Percentiles rank a stretch among this genome's conserved stretches.
Evolutionary conservation across 2,888 invertebrate species (phyloP).

Genomic region (Caenorhabditis sp.): DNA sequence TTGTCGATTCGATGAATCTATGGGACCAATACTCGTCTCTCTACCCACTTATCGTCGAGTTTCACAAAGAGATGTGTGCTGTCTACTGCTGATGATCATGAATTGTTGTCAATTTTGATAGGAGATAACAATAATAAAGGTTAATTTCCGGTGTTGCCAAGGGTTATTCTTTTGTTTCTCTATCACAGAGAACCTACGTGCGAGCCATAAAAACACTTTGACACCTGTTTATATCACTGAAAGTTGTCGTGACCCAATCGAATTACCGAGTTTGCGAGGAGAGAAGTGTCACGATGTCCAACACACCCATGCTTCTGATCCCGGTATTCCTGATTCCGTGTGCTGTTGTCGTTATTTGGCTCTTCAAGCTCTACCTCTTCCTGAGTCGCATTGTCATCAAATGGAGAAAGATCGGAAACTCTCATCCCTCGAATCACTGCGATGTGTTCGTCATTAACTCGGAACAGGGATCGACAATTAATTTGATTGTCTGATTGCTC

Average conservation of each 20-base stretch:
- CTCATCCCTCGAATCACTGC: neutral
- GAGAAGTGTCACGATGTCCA: too few species aligned
- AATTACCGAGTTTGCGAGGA: too few species aligned
- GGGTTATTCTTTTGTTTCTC: neutral
- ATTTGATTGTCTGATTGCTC: neutral
- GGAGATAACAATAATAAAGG: conserved; percentile 4
- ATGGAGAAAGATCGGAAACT: neutral
- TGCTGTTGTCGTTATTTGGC: neutral
- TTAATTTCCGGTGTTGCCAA: neutral
- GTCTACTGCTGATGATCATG: conserved; percentile 6
- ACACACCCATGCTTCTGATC: too few species aligned
- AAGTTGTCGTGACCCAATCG: too few species aligned
- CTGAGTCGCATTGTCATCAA: conserved; percentile 3
- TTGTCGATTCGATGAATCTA: conserved; percentile 39
- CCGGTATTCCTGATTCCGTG: neutral
- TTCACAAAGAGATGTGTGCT: conserved; percentile 25
- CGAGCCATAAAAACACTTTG: neutral
- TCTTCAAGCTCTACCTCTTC: neutral
- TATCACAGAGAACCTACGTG: neutral
- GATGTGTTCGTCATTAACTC: neutral
- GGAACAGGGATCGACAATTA: neutral
- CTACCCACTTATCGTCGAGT: conserved; percentile 21
- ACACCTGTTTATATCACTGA: too few species aligned
- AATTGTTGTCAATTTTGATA: neutral
- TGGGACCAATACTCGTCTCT: conserved; percentile 34